Evolutionary conservation across 2,888 invertebrate genomes (phyloP).

Genomic region (Mesoligia furuncula): DNA sequence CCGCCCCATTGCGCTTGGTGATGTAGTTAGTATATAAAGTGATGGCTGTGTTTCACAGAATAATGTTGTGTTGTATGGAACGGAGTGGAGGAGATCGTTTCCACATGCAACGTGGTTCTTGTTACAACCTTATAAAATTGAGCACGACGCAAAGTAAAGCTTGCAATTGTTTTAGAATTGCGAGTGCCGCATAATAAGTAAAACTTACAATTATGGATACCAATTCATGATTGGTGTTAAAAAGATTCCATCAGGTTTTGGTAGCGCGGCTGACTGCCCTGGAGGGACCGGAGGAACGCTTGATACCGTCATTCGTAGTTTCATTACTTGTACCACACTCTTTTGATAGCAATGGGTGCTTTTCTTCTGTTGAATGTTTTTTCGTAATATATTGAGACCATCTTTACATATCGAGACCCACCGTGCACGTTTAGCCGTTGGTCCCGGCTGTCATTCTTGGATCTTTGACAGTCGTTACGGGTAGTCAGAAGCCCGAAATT

Average conservation of each 20-base stretch:
- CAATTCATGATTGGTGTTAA: no score
- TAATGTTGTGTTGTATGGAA: constrained; percentile 9
- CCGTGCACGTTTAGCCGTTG: no score
- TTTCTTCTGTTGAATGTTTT: no score
- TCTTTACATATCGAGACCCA: no score
- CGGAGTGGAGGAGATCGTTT: constrained; percentile 23
- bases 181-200: no score
- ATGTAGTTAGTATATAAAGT: constrained; percentile 23
- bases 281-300: neutral
- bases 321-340: no score
- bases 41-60: constrained; percentile 5
- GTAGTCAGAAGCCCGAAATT: no score
- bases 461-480: no score
- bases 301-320: neutral
- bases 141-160: constrained; percentile 24
- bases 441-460: no score
- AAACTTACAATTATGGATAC: no score
- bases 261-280: neutral
- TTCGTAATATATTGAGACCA: no score
- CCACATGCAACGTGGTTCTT: constrained; percentile 39
- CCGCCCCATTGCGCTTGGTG: constrained; percentile 1
- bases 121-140: constrained; percentile 21
- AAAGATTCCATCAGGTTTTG: neutral
- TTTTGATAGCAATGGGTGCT: no score
- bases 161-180: constrained; percentile 13